A percentile compares a stretch with the other conserved stretches of the same genome.
Evolutionary conservation across 2,113 vertebrate species (phyloP).

Genomic region (Sclerurus mexicanus): DNA sequence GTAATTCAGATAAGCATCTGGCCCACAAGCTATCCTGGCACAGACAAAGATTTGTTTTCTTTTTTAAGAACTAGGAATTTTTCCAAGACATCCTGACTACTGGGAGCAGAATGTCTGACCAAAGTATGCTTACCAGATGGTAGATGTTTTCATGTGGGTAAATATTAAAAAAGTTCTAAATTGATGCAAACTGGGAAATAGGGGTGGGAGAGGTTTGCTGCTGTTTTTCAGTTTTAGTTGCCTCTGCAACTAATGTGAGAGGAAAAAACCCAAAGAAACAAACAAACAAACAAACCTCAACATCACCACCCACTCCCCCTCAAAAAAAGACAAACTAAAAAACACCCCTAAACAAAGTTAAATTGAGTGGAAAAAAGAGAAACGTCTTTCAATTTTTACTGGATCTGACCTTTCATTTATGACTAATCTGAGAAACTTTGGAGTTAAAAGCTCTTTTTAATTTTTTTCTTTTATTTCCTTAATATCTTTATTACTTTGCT

Average conservation of each 20-base stretch:
- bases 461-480: neutral
- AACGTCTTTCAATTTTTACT: neutral
- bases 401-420: neutral
- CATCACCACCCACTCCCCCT: neutral
- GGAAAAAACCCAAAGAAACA: neutral
- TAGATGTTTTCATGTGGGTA: conserved; percentile 28
- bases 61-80: conserved; percentile 23
- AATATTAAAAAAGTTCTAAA: conserved; percentile 1
- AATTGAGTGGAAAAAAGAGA: neutral
- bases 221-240: neutral
- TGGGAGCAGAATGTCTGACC: neutral
- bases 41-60: neutral
- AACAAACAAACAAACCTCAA: neutral
- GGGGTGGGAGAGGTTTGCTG: neutral
- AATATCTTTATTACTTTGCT: neutral
- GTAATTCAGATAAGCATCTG: conserved; percentile 28
- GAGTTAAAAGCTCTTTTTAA: neutral
- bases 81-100: conserved; percentile 33
- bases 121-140: conserved; percentile 51
- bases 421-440: neutral
- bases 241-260: neutral
- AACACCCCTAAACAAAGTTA: neutral
- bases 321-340: neutral
- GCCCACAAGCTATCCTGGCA: neutral
- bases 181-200: neutral